Conservation (phyloP, 92 coral and sea anemone genomes). For the Palythoa heliodiscus region DNA sequence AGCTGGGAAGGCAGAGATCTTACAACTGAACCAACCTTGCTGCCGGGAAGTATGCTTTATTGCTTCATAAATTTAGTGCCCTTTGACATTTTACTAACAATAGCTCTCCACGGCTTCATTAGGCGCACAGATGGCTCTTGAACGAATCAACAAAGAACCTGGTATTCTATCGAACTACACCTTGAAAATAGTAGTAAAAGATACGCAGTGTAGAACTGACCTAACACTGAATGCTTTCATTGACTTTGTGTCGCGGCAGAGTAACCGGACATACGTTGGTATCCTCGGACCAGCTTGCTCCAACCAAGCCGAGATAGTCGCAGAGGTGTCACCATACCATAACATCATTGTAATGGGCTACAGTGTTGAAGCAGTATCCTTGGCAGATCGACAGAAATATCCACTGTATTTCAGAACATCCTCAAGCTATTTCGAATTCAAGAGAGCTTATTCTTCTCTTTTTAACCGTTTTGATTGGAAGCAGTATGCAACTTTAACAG, state of each 20-base stretch:
- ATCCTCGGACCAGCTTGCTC: conserved; percentile 90
- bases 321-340: conserved; percentile 77
- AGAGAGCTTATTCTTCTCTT: conserved; percentile 69
- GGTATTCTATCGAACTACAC: conserved; percentile 67
- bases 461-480: conserved; percentile 76
- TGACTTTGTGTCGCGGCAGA: conserved; percentile 67
- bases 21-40: too few relatives aligned
- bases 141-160: conserved; percentile 60
- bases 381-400: conserved; percentile 74
- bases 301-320: conserved; percentile 80
- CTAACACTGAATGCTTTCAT: conserved; percentile 76
- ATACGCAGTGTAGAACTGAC: conserved; percentile 86
- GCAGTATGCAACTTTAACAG: conserved; percentile 82
- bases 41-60: neutral
- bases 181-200: conserved; percentile 60
- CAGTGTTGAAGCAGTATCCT: conserved; percentile 77
- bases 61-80: neutral
- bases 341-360: conserved; percentile 87
- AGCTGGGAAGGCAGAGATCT: too few relatives aligned
- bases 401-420: conserved; percentile 85
- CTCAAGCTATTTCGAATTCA: conserved; percentile 83
- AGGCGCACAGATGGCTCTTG: conserved; percentile 86
- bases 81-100: neutral
- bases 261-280: conserved; percentile 63
- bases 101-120: neutral